phyloP scores from a whole-genome alignment of 1,140 invertebrate species.

The Chironomus tepperi region DNA sequence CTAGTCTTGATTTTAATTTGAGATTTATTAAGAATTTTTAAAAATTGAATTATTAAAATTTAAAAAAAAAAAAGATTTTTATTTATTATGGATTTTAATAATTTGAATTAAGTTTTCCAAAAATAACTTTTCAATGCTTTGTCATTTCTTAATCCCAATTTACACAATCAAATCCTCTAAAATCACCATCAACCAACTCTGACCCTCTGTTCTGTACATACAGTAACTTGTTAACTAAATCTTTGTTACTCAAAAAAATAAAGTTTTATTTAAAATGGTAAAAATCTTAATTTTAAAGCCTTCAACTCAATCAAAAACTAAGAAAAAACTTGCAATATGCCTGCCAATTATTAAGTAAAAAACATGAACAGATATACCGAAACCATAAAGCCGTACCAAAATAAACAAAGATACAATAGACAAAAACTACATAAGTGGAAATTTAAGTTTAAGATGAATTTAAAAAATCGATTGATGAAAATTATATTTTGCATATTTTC shows the following conservation, averaged over 20 bases:
- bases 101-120: no score
- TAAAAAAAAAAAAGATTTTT: no score
- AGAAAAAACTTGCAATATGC: constrained; percentile 9
- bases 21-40: no score
- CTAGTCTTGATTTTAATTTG: no score
- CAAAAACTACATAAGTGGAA: background rate
- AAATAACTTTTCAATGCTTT: no score
- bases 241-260: background rate
- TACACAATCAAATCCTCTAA: no score
- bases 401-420: background rate
- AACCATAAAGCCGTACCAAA: constrained; percentile 12
- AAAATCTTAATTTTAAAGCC: background rate
- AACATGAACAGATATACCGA: background rate
- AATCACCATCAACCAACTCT: no score
- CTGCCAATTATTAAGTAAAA: constrained; percentile 11
- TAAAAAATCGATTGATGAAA: background rate
- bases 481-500: background rate
- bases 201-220: no score
- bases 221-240: no score
- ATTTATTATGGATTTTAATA: no score
- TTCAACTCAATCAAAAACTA: background rate
- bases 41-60: no score
- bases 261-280: background rate
- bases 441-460: background rate
- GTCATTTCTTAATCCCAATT: no score